These are phyloP conservation scores for Parnassius glacialis DNA, from an alignment of 2,888 invertebrate species.

Conservation along the genomic window DNA sequence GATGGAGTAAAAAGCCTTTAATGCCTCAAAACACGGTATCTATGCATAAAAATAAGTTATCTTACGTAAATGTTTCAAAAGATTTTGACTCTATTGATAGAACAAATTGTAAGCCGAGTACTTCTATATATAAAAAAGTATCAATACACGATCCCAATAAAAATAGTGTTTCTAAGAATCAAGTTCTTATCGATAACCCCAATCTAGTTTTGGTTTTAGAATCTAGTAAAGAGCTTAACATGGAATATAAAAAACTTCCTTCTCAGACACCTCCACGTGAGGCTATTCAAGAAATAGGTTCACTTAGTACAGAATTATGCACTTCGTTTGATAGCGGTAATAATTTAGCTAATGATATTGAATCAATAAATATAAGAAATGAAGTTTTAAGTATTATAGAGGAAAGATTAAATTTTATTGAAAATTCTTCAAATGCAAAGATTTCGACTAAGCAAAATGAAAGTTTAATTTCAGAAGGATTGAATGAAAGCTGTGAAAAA, in stretches of 20 bases:
- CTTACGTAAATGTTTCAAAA: constrained; percentile 40
- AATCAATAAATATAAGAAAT: constrained; percentile 3
- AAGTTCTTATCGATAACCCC: constrained; percentile 20
- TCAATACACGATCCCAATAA: constrained; percentile 30
- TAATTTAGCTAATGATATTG: not conserved
- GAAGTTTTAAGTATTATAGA: constrained; percentile 41
- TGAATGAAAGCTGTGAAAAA: constrained; percentile 27
- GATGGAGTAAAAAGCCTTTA: constrained; percentile 46
- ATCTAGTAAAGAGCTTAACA: constrained; percentile 26
- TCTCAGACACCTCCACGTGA: not conserved
- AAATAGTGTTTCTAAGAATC: constrained; percentile 35
- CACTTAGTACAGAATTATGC: constrained; percentile 1
- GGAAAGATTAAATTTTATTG: constrained; percentile 48
- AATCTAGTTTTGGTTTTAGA: constrained; percentile 42
- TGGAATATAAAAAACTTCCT: constrained; percentile 5
- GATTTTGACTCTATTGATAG: constrained; percentile 32
- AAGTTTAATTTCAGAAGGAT: constrained; percentile 5
- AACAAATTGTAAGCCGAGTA: constrained; percentile 32
- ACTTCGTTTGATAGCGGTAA: not conserved
- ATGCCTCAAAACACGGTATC: constrained; percentile 46
- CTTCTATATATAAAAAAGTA: constrained; percentile 33
- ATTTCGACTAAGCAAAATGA: constrained; percentile 2
- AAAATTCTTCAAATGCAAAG: constrained; percentile 31
- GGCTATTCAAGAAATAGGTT: constrained; percentile 4
- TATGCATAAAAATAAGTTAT: constrained; percentile 44